Base-by-base conservation (phyloP, 2,113 vertebrate genomes). In the Oryzias curvinotus region DNA sequence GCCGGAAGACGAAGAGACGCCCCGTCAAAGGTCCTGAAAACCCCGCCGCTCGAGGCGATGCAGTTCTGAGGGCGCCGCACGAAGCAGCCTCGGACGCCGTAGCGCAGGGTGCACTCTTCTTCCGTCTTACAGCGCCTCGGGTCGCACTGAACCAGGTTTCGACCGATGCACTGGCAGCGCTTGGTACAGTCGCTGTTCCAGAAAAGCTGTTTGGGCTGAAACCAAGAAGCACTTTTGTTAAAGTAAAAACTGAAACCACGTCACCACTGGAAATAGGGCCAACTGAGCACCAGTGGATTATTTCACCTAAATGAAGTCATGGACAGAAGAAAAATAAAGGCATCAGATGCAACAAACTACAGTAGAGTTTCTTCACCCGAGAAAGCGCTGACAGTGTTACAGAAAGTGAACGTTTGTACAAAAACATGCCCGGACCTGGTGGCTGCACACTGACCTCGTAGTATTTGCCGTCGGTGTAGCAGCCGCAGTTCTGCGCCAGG, bases 101-200 rank as follows among this genome's bases (percentile, higher is more conserved):
- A 87, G 15, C 93, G 93, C 21, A 98, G 88, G 0, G 86, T 87
- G 0, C 96, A 99, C 87, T 95, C 95, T 53, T 99, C 97, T 0
- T 94, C 95, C 0, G 95, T 93, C 83, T 98, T 99, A 77, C 97
- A 99, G 47, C 96, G 95, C 25, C 96, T 89, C 0, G 96, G 95
- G 86, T 99, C 95, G 0, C 97, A 99, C 87, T 98, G 96, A 84
- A 98, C 92, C 69, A 98, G 92, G 85, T 99, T 99, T n/a, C 97
- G 93, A 0, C 97, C 93, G 21, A 99, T 98, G 76, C 97, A 99
- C 82, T 96, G 96, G 85, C 97, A 99, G 6, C 96, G 96, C 19
- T 98, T 95, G 1, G 94, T 96, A 74, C 96, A 98, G 88, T 98
- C 96, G 0, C 91, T 83, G 5, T 93, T 99, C 96, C 97, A 99